phyloP scores from a whole-genome alignment of 1,140 invertebrate genomes.

The Ganaspis sp. region DNA sequence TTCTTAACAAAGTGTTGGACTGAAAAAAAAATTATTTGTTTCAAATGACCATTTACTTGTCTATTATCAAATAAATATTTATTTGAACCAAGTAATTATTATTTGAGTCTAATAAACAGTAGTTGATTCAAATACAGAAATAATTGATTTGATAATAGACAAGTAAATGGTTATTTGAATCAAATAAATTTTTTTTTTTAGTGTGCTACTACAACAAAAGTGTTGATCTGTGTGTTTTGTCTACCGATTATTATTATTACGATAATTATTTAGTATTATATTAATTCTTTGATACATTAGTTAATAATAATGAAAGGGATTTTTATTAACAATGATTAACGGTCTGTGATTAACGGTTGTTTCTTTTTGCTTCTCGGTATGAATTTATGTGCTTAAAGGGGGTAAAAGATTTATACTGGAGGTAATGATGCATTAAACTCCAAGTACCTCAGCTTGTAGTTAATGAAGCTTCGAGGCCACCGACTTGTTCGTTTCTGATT shows the following conservation, averaged over 20 bases:
- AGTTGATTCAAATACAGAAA: too few relatives aligned
- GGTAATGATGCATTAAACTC: slow-evolving; percentile 29
- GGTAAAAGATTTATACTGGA: slow-evolving; percentile 23
- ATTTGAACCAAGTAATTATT: too few relatives aligned
- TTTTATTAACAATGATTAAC: slow-evolving; percentile 20
- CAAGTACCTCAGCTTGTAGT: slow-evolving; percentile 25
- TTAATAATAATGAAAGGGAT: background rate
- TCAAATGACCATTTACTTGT: too few relatives aligned
- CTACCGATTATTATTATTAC: background rate
- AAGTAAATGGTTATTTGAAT: too few relatives aligned
- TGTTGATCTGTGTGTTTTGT: too few relatives aligned
- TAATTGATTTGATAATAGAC: too few relatives aligned
- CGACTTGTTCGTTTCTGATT: slow-evolving; percentile 24
- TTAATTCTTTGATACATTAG: background rate
- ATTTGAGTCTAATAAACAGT: too few relatives aligned
- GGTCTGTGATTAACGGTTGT: slow-evolving; percentile 18
- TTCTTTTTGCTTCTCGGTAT: slow-evolving; percentile 20
- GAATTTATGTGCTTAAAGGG: slow-evolving; percentile 29
- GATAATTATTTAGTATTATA: background rate
- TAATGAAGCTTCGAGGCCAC: slow-evolving; percentile 28
- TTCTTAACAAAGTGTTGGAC: too few relatives aligned
- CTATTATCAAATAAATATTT: too few relatives aligned
- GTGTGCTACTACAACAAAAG: too few relatives aligned
- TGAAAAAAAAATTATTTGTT: too few relatives aligned
- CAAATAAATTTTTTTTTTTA: too few relatives aligned